Evolutionary conservation across 2,113 vertebrate genomes (phyloP), one percentile per base, ranked within the genome.

Genomic region (rat (Rattus norvegicus)): DNA sequence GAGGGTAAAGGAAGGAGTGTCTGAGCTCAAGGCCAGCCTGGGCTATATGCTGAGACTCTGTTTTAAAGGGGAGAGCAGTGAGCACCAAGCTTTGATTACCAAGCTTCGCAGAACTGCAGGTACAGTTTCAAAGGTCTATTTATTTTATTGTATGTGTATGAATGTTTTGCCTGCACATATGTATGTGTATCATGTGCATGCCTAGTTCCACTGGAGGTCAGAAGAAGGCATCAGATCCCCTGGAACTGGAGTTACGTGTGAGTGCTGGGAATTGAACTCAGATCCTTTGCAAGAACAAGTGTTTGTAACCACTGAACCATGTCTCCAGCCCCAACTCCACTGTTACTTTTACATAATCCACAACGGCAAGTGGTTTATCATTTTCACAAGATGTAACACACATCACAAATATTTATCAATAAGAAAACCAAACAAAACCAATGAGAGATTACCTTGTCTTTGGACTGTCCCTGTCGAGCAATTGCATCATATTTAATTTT

Each of bases 401-500:
- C 24, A 39, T 94, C 59, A 89, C 33, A 67, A 93, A 89, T 69
- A 94, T 69, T 83, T 67, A 92, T 70, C 56, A 83, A 36, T 11
- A 49, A 54, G 11, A 87, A 70, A 9, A 61, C 16, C 36, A 84
- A 86, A 22, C 26, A 22, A 86, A 54, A n/a, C 5, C 47, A 88
- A 24, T 4, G 0, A 47, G 14, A 95, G 89, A 94, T 9, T 98
- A 99, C 99, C 99, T 99, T 99, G 96, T 99, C 99, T 86, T 99
- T 99, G 36, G 98, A 98, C 90, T 99, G 99, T 97, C 99, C 99
- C 97, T 99, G 99, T 90, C 99, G 99, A 92, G 99, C 99, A 90
- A 99, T 99, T 49, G 99, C 99, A 77, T 99, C 99, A 17, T 99
- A 99, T 97, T 99, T 99, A 95, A 99, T 99, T 96, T 99, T 99